Percentiles rank a stretch among this genome's conserved stretches.
phyloP scores from a whole-genome alignment of 2,888 invertebrate species.

The Gymnoscelis rufifasciata region DNA sequence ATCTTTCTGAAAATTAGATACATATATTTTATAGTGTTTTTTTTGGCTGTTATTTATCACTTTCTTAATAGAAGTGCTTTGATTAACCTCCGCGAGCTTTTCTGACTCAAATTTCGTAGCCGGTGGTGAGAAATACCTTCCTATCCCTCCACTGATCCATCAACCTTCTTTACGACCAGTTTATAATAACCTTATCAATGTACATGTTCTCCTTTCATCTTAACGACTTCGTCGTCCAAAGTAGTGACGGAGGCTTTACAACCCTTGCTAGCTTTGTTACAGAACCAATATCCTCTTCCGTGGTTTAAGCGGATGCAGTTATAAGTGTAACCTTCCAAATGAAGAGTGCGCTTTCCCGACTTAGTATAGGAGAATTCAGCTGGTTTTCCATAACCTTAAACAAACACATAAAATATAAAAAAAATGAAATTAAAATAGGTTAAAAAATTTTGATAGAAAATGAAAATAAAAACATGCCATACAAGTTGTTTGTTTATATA shows the following conservation, averaged over 20 bases:
- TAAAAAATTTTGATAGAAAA: background rate
- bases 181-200: too few relatives aligned
- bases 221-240: slow-evolving; percentile 1
- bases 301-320: background rate
- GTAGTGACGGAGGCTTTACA: background rate
- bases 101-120: too few relatives aligned
- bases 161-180: too few relatives aligned
- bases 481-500: too few relatives aligned
- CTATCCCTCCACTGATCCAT: too few relatives aligned
- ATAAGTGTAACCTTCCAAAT: background rate
- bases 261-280: background rate
- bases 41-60: too few relatives aligned
- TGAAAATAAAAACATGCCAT: background rate
- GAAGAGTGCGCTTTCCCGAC: slow-evolving; percentile 12
- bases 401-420: background rate
- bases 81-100: too few relatives aligned
- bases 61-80: too few relatives aligned
- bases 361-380: slow-evolving; percentile 14
- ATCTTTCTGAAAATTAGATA: too few relatives aligned
- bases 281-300: background rate
- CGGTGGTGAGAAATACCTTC: too few relatives aligned
- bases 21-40: too few relatives aligned
- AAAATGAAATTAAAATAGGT: too few relatives aligned
- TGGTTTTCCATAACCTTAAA: slow-evolving; percentile 1
- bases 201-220: background rate